These are phyloP conservation scores for Rutilus rutilus DNA, from an alignment of 2,113 vertebrate species.

Conservation along the genomic window DNA sequence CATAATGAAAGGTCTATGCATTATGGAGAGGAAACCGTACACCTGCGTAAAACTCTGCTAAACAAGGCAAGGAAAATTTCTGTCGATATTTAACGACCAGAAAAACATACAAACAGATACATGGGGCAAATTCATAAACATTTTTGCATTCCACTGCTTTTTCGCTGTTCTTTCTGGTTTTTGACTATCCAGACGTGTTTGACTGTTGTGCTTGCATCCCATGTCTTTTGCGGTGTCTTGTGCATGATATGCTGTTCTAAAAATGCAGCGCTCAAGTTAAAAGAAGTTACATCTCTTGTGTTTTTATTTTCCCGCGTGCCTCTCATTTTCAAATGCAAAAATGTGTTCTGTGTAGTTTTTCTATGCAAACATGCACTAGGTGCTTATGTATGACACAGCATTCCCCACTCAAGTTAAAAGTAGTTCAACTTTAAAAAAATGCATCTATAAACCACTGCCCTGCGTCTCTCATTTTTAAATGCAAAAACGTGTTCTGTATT, in stretches of 20 bases:
- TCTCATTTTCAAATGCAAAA: background rate
- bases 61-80: background rate
- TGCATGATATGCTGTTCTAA: background rate
- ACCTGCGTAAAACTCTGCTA: background rate
- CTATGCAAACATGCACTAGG: no score
- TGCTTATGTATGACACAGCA: no score
- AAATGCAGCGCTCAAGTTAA: background rate
- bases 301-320: background rate
- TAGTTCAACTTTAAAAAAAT: background rate
- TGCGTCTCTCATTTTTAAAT: background rate
- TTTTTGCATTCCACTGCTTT: background rate
- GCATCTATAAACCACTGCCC: background rate
- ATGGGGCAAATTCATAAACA: background rate
- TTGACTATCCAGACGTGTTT: background rate
- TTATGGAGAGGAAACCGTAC: background rate
- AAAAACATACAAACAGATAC: background rate
- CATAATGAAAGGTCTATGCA: slow-evolving; percentile 37
- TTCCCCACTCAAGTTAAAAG: background rate
- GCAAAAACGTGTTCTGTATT: background rate
- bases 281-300: no score
- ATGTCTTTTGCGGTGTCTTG: background rate
- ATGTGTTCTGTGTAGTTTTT: background rate
- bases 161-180: background rate
- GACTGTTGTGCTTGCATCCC: background rate
- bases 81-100: background rate